Evolutionary conservation across 2,888 invertebrate species (phyloP), one percentile per base, ranked within the genome.

Genomic region (Nomada fabriciana): DNA sequence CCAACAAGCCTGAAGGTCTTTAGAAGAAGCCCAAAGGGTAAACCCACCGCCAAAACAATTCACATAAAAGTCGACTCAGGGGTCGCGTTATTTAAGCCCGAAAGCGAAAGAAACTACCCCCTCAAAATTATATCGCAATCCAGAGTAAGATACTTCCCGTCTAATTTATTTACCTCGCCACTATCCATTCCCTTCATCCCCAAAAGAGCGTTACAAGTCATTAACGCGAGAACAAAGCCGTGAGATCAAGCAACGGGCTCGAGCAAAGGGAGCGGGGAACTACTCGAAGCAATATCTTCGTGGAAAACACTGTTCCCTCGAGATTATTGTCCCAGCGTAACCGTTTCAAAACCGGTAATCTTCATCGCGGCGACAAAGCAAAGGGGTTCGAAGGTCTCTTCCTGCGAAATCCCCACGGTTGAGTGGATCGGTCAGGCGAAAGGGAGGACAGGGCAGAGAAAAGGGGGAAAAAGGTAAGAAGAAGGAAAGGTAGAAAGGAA

Each of bases 301-400:
- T 13, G 2, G 50, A 36, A 52, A 25, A 29, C 43, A 60, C 20
- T 15, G 42, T 73, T 65, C 57, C 73, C 63, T 11, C 10, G 63
- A 43, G 76, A 73, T 77, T 72, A 76, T 64, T 60, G 57, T 53
- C 15, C 52, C 59, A 43, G 43, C n/a, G 60, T 59, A 43, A 23
- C 9, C 15, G 29, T 50, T 43, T 20, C 65, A 2, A 61, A 65
- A 80, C 42, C 50, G 20, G 60, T 23, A 71, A 61, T 71, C 64
- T 25, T 18, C 23, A 36, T 60, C 25, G 64, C 18, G 25, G 25
- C 9, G 25, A 42, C 53, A 20, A 20, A 59, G 13, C 50, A 15
- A 52, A 36, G 42, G 25, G 50, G 23, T 64, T 50, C 13, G 47
- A 47, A 50, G 60, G 61, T 20, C 10, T 13, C 20, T 5, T 9